Conservation (phyloP, 2,797 vertebrate species). For the Trachops cirrhosus region DNA sequence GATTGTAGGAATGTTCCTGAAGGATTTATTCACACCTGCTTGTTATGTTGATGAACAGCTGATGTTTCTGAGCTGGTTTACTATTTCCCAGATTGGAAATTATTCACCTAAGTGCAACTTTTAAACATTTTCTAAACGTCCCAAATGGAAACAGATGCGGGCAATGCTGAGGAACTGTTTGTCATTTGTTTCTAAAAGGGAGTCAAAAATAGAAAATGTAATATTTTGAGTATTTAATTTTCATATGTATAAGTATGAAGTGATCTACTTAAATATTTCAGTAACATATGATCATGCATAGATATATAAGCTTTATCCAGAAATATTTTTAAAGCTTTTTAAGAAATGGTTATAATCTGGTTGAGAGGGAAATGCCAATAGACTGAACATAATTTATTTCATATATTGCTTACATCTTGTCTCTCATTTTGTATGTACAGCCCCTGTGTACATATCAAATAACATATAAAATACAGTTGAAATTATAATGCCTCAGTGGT, state of each 20-base stretch:
- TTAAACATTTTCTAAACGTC: background rate
- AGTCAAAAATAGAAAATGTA: background rate
- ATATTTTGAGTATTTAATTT: constrained; percentile 11
- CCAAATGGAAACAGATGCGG: constrained; percentile 22
- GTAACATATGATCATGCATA: constrained; percentile 47
- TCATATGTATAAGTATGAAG: background rate
- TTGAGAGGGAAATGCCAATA: background rate
- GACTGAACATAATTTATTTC: background rate
- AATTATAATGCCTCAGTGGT: background rate
- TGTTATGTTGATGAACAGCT: background rate
- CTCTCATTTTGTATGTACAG: background rate
- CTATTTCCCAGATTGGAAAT: background rate
- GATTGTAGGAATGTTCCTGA: background rate
- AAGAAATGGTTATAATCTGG: background rate
- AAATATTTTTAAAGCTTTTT: constrained; percentile 29
- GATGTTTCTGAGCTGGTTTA: background rate
- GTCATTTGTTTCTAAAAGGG: constrained; percentile 28
- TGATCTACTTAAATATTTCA: constrained; percentile 5
- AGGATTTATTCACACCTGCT: constrained; percentile 1
- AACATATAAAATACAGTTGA: background rate
- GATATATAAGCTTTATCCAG: constrained; percentile 17
- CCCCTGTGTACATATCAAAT: background rate
- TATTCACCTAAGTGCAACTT: background rate
- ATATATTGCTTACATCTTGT: background rate
- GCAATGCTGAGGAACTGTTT: background rate